Percentiles rank a stretch among this genome's conserved stretches.
Conservation (phyloP, 2,113 vertebrate species). For the Nipponia nippon region DNA sequence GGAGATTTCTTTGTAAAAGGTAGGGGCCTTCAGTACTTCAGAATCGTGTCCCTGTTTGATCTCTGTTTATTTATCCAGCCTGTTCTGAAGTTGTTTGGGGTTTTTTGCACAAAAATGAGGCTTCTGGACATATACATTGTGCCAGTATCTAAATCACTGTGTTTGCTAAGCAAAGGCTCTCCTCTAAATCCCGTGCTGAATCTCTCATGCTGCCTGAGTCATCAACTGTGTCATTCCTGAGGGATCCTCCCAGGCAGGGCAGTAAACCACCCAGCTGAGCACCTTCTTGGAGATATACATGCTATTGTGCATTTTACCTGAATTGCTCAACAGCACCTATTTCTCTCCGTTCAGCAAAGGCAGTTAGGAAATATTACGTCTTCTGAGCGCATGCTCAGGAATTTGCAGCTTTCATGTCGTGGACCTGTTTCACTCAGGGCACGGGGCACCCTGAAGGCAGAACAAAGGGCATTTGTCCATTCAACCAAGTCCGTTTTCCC, state of each 20-base stretch:
- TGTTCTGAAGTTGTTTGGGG: background rate
- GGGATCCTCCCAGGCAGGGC: background rate
- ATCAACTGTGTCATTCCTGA: background rate
- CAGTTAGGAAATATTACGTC: background rate
- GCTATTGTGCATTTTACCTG: background rate
- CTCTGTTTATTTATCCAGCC: background rate
- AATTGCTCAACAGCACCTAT: background rate
- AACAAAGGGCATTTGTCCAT: slow-evolving; percentile 51
- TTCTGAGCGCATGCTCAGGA: background rate
- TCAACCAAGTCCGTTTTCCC: slow-evolving; percentile 20
- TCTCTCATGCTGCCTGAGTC: background rate
- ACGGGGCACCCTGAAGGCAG: slow-evolving; percentile 12
- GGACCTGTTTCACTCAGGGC: background rate
- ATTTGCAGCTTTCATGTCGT: background rate
- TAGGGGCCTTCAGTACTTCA: background rate
- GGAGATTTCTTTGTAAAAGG: background rate
- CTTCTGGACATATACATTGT: background rate
- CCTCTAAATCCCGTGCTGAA: background rate
- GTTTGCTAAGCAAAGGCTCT: background rate
- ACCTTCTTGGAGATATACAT: background rate
- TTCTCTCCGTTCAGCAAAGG: background rate
- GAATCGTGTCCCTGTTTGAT: background rate
- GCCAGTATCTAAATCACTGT: background rate
- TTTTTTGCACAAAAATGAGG: background rate
- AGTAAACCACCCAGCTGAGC: background rate